Conservation (phyloP, 1,140 invertebrate species). For the Heliothis virescens region DNA sequence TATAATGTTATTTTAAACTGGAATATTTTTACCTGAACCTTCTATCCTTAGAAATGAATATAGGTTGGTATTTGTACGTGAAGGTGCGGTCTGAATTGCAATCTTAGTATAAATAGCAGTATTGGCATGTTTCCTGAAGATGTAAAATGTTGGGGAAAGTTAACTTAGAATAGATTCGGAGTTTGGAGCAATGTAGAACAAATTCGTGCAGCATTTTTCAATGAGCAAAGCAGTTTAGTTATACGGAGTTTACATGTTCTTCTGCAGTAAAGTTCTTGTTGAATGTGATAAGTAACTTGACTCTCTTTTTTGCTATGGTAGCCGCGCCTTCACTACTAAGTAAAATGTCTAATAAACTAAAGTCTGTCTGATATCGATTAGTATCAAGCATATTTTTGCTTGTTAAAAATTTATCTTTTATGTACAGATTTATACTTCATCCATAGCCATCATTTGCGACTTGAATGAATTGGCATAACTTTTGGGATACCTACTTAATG, state of each 20-base stretch:
- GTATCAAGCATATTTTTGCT: too few relatives aligned
- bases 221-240: too few relatives aligned
- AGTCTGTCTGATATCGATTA: too few relatives aligned
- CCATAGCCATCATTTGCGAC: too few relatives aligned
- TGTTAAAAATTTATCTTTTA: too few relatives aligned
- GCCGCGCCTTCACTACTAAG: too few relatives aligned
- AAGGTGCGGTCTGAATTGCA: background rate
- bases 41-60: background rate
- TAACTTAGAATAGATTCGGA: background rate
- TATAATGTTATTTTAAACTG: slow-evolving; percentile 26
- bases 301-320: too few relatives aligned
- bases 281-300: background rate
- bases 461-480: too few relatives aligned
- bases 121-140: slow-evolving; percentile 2
- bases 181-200: background rate
- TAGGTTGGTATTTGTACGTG: background rate
- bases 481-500: too few relatives aligned
- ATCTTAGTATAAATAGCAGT: background rate
- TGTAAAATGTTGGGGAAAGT: background rate
- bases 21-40: background rate
- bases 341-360: too few relatives aligned
- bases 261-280: background rate
- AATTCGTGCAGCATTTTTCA: background rate
- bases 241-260: too few relatives aligned
- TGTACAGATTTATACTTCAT: too few relatives aligned